Percentiles rank a stretch among this genome's conserved stretches.
phyloP scores from a whole-genome alignment of 2,113 vertebrate genomes.

The Cyanoliseus patagonus region DNA sequence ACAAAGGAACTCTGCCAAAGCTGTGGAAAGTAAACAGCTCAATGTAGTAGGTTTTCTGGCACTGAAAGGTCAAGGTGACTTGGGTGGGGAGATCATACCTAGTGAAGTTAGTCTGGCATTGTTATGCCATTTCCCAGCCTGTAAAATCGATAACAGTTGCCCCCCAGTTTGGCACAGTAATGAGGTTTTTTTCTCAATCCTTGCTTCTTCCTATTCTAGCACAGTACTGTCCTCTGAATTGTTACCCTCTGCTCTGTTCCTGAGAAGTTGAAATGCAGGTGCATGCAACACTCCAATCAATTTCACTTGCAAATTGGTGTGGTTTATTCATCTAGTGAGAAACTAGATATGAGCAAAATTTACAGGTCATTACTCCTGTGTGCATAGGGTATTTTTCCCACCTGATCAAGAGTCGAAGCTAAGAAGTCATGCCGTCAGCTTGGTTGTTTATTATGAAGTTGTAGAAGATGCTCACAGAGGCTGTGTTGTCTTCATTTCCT shows the following conservation, averaged over 20 bases:
- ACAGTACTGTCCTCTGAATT: neutral
- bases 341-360: neutral
- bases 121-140: neutral
- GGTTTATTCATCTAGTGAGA: neutral
- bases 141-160: neutral
- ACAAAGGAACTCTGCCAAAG: neutral
- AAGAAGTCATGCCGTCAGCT: neutral
- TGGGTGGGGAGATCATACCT: neutral
- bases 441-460: neutral
- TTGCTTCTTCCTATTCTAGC: neutral
- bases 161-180: neutral
- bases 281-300: neutral
- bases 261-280: neutral
- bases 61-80: neutral
- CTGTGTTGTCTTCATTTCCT: neutral
- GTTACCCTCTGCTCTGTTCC: neutral
- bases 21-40: neutral
- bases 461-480: neutral
- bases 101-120: neutral
- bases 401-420: neutral
- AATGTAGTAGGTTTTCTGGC: neutral
- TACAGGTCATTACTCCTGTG: neutral
- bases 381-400: neutral
- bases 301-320: neutral
- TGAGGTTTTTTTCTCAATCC: neutral